Percentiles rank a stretch among this genome's conserved stretches.
These are phyloP conservation scores for Chloroceryle aenea DNA, from an alignment of 2,113 vertebrate species.

Conservation along the genomic window DNA sequence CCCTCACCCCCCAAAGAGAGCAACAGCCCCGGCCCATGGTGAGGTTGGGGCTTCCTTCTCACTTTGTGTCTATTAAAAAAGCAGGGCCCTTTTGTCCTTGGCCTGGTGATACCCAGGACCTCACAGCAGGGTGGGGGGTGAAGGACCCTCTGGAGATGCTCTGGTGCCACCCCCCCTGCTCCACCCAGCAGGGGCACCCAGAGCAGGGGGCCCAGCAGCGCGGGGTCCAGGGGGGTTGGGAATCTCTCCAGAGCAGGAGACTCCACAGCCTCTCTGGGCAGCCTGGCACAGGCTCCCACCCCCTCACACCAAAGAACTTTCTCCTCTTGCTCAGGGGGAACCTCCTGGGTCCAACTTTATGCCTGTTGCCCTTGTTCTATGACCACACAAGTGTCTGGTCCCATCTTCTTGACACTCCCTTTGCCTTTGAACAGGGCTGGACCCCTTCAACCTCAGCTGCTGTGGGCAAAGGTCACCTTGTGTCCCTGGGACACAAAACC, in stretches of 20 bases:
- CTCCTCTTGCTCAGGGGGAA: neutral
- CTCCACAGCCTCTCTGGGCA: too few relatives aligned
- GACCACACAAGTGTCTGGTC: neutral
- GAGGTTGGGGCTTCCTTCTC: neutral
- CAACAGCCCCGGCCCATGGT: neutral
- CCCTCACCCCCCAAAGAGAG: neutral
- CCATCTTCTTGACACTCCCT: neutral
- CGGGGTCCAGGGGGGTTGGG: too few relatives aligned
- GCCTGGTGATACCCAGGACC: too few relatives aligned
- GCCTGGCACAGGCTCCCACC: too few relatives aligned
- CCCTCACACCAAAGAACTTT: neutral
- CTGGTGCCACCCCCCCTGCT: too few relatives aligned
- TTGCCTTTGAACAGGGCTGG: rapidly evolving
- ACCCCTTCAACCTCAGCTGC: neutral
- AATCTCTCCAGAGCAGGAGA: too few relatives aligned
- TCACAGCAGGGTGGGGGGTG: too few relatives aligned
- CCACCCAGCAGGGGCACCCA: too few relatives aligned
- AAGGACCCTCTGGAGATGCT: too few relatives aligned
- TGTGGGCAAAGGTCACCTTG: rapidly evolving
- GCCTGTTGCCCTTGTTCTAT: neutral
- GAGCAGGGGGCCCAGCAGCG: too few relatives aligned
- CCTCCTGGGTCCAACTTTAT: neutral
- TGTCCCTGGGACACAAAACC: neutral
- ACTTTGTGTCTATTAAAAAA: neutral
- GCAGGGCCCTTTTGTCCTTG: too few relatives aligned